These are phyloP conservation scores for Hippasteria phrygiana DNA, from an alignment of 53 echinoderm and acorn worm genomes.

Conservation along the genomic window DNA sequence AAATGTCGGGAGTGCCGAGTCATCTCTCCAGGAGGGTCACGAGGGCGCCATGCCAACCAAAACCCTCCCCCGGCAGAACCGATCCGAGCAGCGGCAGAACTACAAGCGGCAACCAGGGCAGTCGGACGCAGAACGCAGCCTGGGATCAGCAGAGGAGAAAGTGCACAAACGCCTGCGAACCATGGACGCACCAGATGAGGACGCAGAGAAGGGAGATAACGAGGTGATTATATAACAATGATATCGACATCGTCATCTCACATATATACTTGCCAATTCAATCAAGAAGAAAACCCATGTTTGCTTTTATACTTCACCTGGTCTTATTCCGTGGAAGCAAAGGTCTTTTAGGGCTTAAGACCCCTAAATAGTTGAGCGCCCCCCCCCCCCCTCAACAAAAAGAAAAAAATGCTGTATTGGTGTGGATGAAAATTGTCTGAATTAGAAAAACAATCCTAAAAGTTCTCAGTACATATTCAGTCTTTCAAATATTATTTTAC, in stretches of 20 bases:
- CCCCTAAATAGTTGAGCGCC: too few species aligned
- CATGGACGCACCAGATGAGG: conserved; percentile 68
- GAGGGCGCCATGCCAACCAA: conserved; percentile 86
- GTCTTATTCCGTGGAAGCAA: too few species aligned
- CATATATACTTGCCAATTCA: too few species aligned
- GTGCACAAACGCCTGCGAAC: conserved; percentile 84
- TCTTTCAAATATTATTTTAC: too few species aligned
- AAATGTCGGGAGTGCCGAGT: conserved; percentile 82
- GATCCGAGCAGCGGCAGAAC: conserved; percentile 58
- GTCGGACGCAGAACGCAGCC: conserved; percentile 85
- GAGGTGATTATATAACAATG: conserved; percentile 1
- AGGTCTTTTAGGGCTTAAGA: too few species aligned
- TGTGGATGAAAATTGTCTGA: too few species aligned
- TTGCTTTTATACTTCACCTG: too few species aligned
- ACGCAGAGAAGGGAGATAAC: conserved; percentile 21
- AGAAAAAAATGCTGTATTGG: too few species aligned
- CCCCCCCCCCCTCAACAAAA: too few species aligned
- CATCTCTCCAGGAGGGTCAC: conserved; percentile 85
- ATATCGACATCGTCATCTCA: neutral
- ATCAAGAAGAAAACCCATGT: too few species aligned
- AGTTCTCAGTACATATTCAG: too few species aligned
- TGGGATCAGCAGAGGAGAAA: conserved; percentile 86
- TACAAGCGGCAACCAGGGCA: conserved; percentile 84
- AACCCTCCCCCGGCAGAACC: conserved; percentile 71
- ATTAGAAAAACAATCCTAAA: too few species aligned